phyloP scores from a whole-genome alignment of 2,797 vertebrate genomes.

The Enteromius argenteus region DNA sequence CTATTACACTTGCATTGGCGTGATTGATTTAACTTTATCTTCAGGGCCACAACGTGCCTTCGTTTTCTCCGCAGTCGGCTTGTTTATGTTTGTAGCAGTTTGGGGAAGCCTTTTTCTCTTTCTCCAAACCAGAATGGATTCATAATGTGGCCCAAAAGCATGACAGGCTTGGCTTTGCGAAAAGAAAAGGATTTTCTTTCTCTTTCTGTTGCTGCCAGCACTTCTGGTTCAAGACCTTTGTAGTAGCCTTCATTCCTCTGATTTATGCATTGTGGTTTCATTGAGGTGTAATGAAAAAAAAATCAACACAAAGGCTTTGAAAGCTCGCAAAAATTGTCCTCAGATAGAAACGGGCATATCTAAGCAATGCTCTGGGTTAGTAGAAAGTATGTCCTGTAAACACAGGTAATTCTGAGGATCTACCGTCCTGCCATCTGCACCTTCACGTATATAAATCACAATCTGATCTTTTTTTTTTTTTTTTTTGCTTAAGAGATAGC shows the following conservation, averaged over 20 bases:
- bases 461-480: constrained; percentile 48
- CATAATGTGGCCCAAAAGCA: constrained; percentile 31
- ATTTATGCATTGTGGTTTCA: constrained; percentile 71
- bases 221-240: constrained; percentile 69
- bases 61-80: constrained; percentile 52
- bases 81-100: constrained; percentile 74
- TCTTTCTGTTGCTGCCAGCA: constrained; percentile 58
- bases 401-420: constrained; percentile 62
- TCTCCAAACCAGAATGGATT: constrained; percentile 13
- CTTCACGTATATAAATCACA: constrained; percentile 66
- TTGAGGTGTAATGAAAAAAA: constrained; percentile 59
- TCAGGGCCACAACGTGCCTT: constrained; percentile 67
- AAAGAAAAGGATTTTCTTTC: constrained; percentile 43
- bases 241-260: constrained; percentile 56
- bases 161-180: constrained; percentile 35
- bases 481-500: constrained; percentile 55
- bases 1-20: constrained; percentile 67
- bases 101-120: constrained; percentile 50
- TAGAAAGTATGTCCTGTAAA: constrained; percentile 71
- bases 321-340: constrained; percentile 65
- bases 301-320: constrained; percentile 45
- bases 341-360: constrained; percentile 67
- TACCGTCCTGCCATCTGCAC: constrained; percentile 60
- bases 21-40: constrained; percentile 77
- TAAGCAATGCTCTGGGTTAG: constrained; percentile 55